These are phyloP conservation scores for Diaprepes abbreviatus DNA, from an alignment of 2,888 invertebrate genomes.

Conservation along the genomic window DNA sequence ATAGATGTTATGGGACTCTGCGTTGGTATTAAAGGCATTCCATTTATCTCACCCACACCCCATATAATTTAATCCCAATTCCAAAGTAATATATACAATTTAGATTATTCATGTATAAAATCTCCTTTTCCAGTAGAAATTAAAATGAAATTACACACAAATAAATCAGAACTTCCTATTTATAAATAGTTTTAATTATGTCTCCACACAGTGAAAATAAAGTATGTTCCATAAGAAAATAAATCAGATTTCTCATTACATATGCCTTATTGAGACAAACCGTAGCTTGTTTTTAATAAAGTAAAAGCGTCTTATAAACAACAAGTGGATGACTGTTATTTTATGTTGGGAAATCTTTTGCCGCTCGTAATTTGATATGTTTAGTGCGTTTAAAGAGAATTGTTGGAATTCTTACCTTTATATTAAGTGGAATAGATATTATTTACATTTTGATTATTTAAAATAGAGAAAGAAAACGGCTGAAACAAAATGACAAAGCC, in stretches of 20 bases:
- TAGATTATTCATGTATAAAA: too few relatives aligned
- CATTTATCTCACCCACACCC: too few relatives aligned
- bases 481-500: too few relatives aligned
- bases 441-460: too few relatives aligned
- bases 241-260: not conserved
- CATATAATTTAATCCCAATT: too few relatives aligned
- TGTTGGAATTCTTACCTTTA: slow-evolving; percentile 3
- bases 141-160: slow-evolving; percentile 6
- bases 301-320: slow-evolving; percentile 17
- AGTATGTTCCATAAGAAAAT: not conserved
- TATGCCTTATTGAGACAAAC: slow-evolving; percentile 11
- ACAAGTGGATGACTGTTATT: not conserved
- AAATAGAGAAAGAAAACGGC: too few relatives aligned
- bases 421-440: not conserved
- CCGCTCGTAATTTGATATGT: slow-evolving; percentile 9
- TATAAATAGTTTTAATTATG: not conserved
- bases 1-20: too few relatives aligned
- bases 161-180: not conserved
- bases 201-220: not conserved
- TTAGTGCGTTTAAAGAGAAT: slow-evolving; percentile 12
- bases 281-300: slow-evolving; percentile 11
- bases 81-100: too few relatives aligned
- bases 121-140: too few relatives aligned
- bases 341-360: slow-evolving; percentile 9
- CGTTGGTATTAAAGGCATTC: too few relatives aligned